Evolutionary conservation across 1,140 invertebrate genomes (phyloP).

Genomic region (Acromyrmex heyeri): DNA sequence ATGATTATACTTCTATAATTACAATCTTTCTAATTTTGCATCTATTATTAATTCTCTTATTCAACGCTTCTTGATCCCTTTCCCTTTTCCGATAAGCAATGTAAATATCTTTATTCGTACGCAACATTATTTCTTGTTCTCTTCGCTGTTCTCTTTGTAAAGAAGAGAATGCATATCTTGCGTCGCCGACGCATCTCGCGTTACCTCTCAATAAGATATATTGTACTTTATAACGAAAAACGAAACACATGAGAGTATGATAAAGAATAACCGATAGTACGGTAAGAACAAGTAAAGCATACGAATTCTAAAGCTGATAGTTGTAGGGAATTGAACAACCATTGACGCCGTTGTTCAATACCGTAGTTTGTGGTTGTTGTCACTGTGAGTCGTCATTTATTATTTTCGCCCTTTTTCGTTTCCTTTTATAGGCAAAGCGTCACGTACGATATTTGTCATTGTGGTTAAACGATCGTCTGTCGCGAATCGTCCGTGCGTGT

Average conservation of each 20-base stretch:
- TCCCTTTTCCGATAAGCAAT: conserved; percentile 3
- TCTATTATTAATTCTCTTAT: neutral
- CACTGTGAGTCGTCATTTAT: conserved; percentile 69
- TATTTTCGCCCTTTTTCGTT: conserved; percentile 12
- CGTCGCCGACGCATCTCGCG: conserved; percentile 51
- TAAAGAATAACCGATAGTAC: conserved; percentile 76
- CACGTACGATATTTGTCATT: conserved; percentile 55
- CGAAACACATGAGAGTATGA: conserved; percentile 63
- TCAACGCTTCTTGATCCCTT: neutral
- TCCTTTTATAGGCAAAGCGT: conserved; percentile 29
- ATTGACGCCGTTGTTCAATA: conserved; percentile 79
- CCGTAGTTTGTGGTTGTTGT: conserved; percentile 81
- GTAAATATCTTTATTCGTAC: conserved; percentile 34
- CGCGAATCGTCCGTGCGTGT: conserved; percentile 23
- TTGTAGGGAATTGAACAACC: conserved; percentile 82
- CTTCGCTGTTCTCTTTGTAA: neutral
- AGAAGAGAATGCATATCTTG: conserved; percentile 11
- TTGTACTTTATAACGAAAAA: conserved; percentile 76
- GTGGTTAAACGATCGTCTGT: conserved; percentile 58
- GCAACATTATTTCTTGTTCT: neutral
- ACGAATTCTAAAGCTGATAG: conserved; percentile 86
- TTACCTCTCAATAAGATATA: conserved; percentile 68
- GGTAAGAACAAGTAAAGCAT: conserved; percentile 85
- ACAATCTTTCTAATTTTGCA: neutral
- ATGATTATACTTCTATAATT: conserved; percentile 1